phyloP scores from a whole-genome alignment of 2,888 invertebrate species.

The Dolichopus griseipennis region DNA sequence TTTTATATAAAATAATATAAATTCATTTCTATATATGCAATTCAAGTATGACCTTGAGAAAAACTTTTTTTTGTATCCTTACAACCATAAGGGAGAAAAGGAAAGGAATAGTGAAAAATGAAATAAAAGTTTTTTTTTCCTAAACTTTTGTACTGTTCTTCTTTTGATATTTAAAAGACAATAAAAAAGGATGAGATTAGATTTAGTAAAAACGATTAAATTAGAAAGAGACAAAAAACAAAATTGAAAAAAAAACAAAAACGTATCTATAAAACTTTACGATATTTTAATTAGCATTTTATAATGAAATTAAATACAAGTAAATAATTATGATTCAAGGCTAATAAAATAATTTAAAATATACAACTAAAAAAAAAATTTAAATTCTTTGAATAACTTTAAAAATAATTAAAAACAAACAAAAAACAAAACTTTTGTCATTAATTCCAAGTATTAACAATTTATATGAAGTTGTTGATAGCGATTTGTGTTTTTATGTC shows the following conservation, averaged over 20 bases:
- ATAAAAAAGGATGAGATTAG: background rate
- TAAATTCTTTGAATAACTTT: too few species aligned
- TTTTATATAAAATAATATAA: too few species aligned
- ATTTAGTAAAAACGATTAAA: background rate
- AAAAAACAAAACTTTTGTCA: too few species aligned
- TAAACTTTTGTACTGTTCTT: background rate
- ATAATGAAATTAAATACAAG: too few species aligned
- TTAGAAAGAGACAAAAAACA: background rate
- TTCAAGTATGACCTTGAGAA: background rate
- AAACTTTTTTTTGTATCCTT: background rate
- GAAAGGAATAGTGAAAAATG: background rate
- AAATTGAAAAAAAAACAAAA: background rate
- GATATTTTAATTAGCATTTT: conserved; percentile 3
- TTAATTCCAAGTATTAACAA: too few species aligned
- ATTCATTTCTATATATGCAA: background rate
- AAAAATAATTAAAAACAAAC: too few species aligned
- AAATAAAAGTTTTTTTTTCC: background rate
- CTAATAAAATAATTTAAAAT: too few species aligned
- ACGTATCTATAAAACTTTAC: background rate
- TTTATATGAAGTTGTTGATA: too few species aligned
- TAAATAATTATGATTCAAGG: background rate
- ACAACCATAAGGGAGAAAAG: background rate
- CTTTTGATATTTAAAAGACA: background rate
- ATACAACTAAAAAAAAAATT: too few species aligned
- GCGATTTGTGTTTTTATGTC: too few species aligned